These are phyloP conservation scores for Drosophila infuscata DNA, from an alignment of 2,888 invertebrate genomes.

Conservation along the genomic window DNA sequence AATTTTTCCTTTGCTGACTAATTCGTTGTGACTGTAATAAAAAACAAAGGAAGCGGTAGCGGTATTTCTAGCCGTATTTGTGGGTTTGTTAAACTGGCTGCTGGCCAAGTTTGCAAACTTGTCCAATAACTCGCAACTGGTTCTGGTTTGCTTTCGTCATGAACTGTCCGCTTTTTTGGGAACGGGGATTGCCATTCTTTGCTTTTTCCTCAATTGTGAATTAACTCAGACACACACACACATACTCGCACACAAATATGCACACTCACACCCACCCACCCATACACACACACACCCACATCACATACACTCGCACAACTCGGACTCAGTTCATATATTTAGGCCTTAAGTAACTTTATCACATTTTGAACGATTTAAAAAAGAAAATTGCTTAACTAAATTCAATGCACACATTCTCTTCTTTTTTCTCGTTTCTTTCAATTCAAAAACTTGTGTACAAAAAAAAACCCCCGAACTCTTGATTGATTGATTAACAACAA, in stretches of 20 bases:
- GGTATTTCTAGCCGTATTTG: conserved; percentile 23
- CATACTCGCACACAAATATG: conserved; percentile 27
- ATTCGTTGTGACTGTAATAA: conserved; percentile 17
- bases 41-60: conserved; percentile 33
- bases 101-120: conserved; percentile 10
- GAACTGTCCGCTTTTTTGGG: conserved; percentile 43
- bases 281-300: conserved; percentile 5
- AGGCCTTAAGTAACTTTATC: conserved; percentile 50
- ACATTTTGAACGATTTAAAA: conserved; percentile 39
- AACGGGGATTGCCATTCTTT: conserved; percentile 16
- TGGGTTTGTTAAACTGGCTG: conserved; percentile 18
- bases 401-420: conserved; percentile 78
- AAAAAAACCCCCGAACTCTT: conserved; percentile 33
- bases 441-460: conserved; percentile 58
- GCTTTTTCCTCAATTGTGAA: conserved; percentile 16
- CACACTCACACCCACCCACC: conserved; percentile 5
- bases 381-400: conserved; percentile 74
- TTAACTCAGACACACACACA: conserved; percentile 29
- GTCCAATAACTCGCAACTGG: conserved; percentile 39
- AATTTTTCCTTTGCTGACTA: conserved; percentile 22
- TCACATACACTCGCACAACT: conserved; percentile 31
- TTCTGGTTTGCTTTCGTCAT: conserved; percentile 45
- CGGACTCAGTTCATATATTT: conserved; percentile 36
- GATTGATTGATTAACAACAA: conserved; percentile 52
- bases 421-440: conserved; percentile 76